A percentile compares a stretch with the other conserved stretches of the same genome.
phyloP scores from a whole-genome alignment of 2,113 vertebrate species.

The Entelurus aequoreus region DNA sequence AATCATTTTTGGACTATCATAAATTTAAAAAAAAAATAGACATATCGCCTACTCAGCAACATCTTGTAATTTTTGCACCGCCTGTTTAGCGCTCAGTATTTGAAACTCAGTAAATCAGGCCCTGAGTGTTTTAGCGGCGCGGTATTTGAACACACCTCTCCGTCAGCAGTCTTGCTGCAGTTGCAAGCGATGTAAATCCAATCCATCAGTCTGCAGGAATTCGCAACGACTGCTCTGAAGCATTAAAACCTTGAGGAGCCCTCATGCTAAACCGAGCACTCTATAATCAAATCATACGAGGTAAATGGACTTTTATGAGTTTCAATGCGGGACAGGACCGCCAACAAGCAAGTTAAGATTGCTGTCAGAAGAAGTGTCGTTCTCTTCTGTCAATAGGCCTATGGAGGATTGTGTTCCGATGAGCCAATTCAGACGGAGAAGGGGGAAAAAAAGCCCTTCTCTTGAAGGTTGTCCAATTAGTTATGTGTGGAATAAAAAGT shows the following conservation, averaged over 20 bases:
- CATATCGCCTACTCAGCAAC: too few relatives aligned
- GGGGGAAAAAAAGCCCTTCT: slow-evolving; percentile 31
- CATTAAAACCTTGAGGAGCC: slow-evolving; percentile 33
- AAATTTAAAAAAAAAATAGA: too few relatives aligned
- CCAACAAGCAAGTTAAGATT: slow-evolving; percentile 31
- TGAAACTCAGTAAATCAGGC: neutral
- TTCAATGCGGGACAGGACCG: slow-evolving; percentile 32
- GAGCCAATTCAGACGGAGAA: slow-evolving; percentile 19
- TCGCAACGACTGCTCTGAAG: slow-evolving; percentile 27
- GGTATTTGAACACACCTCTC: slow-evolving; percentile 12
- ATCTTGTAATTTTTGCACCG: too few relatives aligned
- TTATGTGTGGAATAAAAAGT: slow-evolving; percentile 34
- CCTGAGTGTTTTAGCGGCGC: slow-evolving; percentile 19
- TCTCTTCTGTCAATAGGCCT: slow-evolving; percentile 37
- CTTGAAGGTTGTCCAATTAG: slow-evolving; percentile 10
- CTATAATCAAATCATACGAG: slow-evolving; percentile 37
- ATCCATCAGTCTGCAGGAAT: slow-evolving; percentile 29
- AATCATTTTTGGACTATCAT: too few relatives aligned
- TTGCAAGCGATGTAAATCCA: slow-evolving; percentile 22
- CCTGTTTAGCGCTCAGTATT: too few relatives aligned
- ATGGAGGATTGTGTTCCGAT: slow-evolving; percentile 45
- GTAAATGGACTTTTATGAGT: slow-evolving; percentile 47
- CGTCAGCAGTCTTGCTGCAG: slow-evolving; percentile 14
- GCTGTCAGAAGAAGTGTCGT: slow-evolving; percentile 35
- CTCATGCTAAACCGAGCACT: slow-evolving; percentile 42